Evolutionary conservation across 2,888 invertebrate genomes (phyloP).

Genomic region (Acronicta leporina): DNA sequence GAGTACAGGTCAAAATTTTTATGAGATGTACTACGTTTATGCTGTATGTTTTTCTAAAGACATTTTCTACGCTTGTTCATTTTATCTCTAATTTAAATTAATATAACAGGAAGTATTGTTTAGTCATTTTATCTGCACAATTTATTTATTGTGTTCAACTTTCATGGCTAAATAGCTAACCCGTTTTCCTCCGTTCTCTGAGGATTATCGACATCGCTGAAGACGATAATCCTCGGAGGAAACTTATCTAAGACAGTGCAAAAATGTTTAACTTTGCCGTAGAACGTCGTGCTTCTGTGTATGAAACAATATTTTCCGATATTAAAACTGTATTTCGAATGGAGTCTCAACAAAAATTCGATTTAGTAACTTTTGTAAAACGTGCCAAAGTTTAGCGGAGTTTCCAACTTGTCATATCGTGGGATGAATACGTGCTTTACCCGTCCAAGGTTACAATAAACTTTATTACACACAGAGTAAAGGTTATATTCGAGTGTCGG

Average conservation of each 20-base stretch:
- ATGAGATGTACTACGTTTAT: too few species aligned
- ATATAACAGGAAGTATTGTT: too few species aligned
- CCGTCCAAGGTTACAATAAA: slow-evolving; percentile 14
- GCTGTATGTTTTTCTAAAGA: too few species aligned
- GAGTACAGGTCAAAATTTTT: too few species aligned
- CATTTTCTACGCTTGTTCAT: too few species aligned
- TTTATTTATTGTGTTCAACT: not conserved
- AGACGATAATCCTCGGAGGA: slow-evolving; percentile 19
- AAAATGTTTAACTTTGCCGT: slow-evolving; percentile 25
- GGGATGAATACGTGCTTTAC: slow-evolving; percentile 56
- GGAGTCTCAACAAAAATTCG: slow-evolving; percentile 67
- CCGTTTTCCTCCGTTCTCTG: not conserved
- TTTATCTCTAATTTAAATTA: too few species aligned
- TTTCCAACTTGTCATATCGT: slow-evolving; percentile 64
- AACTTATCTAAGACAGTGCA: slow-evolving; percentile 19
- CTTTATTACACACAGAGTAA: slow-evolving; percentile 38
- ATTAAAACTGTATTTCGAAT: slow-evolving; percentile 68
- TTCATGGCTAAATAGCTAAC: not conserved
- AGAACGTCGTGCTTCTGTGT: slow-evolving; percentile 28
- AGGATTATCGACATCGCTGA: not conserved
- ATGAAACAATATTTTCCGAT: slow-evolving; percentile 63
- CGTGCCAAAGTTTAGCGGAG: slow-evolving; percentile 66
- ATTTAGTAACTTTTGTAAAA: slow-evolving; percentile 69
- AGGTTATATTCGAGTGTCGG: slow-evolving; percentile 31
- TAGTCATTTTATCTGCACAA: too few species aligned